Conservation (phyloP, 2,888 invertebrate genomes). For the Calephelis perditalis region DNA sequence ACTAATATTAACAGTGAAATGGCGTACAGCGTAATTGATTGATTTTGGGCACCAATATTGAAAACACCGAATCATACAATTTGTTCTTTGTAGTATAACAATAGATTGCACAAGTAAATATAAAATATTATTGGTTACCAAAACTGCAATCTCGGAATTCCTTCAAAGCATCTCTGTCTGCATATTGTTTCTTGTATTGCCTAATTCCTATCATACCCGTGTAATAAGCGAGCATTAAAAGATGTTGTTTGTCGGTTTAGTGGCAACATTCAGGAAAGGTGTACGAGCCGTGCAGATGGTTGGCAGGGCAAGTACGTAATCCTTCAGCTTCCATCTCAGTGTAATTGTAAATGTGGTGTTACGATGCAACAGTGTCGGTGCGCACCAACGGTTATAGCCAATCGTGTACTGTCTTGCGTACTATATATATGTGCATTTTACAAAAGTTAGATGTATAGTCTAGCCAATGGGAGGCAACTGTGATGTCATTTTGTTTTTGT, state of each 20-base stretch:
- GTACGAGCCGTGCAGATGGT: constrained; percentile 99
- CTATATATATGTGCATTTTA: constrained; percentile 73
- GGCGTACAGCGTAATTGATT: constrained; percentile 24
- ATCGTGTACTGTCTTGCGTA: constrained; percentile 72
- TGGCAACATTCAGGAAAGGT: constrained; percentile 99
- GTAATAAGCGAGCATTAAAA: constrained; percentile 49
- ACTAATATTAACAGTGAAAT: constrained; percentile 37
- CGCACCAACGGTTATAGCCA: constrained; percentile 57
- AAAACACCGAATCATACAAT: neutral
- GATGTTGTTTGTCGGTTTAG: constrained; percentile 81
- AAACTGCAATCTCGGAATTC: constrained; percentile 28
- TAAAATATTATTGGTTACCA: constrained; percentile 41
- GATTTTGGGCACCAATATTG: constrained; percentile 30
- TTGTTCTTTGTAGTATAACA: neutral
- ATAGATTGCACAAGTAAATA: constrained; percentile 3
- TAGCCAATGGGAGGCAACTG: constrained; percentile 66
- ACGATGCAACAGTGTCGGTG: constrained; percentile 43
- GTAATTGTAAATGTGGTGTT: constrained; percentile 73
- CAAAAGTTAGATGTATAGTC: constrained; percentile 73
- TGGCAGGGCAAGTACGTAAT: constrained; percentile 98
- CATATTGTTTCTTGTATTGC: constrained; percentile 47
- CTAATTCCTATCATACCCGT: constrained; percentile 37
- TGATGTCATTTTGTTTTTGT: constrained; percentile 71
- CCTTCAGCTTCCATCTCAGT: constrained; percentile 55
- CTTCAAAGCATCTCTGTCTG: constrained; percentile 58